phyloP scores from a whole-genome alignment of 2,113 vertebrate species.

The Phalacrocorax brasilianus region DNA sequence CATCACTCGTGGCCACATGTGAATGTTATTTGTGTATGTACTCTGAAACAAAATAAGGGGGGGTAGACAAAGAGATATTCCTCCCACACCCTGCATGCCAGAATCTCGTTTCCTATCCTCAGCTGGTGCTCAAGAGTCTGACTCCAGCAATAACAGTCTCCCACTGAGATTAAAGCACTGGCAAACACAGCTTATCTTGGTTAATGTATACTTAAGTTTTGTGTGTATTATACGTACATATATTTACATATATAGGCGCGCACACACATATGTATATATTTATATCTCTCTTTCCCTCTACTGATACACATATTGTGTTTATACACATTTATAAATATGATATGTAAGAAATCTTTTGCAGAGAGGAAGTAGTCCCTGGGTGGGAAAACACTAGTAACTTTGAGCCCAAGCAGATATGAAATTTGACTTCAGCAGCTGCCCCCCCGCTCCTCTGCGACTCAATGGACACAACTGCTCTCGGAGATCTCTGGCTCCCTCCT shows the following conservation, averaged over 20 bases:
- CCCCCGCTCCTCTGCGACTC: not conserved
- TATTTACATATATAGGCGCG: constrained; percentile 39
- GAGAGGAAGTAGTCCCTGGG: not conserved
- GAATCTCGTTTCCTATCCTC: constrained; percentile 68
- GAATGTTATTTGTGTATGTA: constrained; percentile 56
- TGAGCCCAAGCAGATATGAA: not conserved
- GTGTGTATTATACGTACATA: constrained; percentile 54
- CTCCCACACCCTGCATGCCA: constrained; percentile 53
- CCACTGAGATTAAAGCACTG: constrained; percentile 71
- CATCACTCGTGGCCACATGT: constrained; percentile 37
- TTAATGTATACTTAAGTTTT: constrained; percentile 64
- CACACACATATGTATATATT: constrained; percentile 43
- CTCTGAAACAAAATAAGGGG: constrained; percentile 51
- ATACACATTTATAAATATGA: constrained; percentile 47
- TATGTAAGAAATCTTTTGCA: constrained; percentile 14
- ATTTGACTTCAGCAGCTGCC: not conserved
- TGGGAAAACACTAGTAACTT: not conserved
- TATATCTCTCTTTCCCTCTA: constrained; percentile 25
- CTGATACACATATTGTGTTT: constrained; percentile 48
- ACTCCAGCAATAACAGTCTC: constrained; percentile 71
- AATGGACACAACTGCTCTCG: not conserved
- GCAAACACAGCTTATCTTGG: constrained; percentile 68
- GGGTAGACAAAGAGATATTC: constrained; percentile 59
- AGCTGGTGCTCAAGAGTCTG: constrained; percentile 63
- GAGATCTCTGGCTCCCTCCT: not conserved